phyloP scores from a whole-genome alignment of 2,113 vertebrate genomes.

The Choloepus hoffmanni region DNA sequence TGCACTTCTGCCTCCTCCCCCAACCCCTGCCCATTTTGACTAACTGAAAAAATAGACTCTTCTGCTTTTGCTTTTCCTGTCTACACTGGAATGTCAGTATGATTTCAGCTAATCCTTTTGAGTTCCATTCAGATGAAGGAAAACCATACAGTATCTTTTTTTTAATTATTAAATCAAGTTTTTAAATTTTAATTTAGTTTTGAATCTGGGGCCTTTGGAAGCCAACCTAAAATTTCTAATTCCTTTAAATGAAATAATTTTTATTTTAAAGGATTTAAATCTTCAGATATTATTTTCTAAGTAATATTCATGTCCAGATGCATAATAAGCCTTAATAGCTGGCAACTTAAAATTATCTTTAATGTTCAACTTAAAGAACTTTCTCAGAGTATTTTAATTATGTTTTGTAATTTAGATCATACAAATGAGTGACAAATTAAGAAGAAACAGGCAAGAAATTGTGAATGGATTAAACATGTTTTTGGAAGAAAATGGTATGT shows the following conservation, averaged over 20 bases:
- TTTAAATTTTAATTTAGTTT: slow-evolving; percentile 41
- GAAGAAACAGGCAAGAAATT: slow-evolving; percentile 67
- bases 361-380: slow-evolving; percentile 49
- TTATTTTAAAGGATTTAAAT: slow-evolving; percentile 34
- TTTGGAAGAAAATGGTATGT: slow-evolving; percentile 72
- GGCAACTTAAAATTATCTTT: not conserved
- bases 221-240: not conserved
- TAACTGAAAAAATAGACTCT: not conserved
- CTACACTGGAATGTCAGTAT: not conserved
- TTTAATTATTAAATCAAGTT: not conserved
- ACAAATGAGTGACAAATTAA: slow-evolving; percentile 66
- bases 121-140: not conserved
- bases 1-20: not conserved
- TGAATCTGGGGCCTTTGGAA: not conserved
- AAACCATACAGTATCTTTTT: not conserved
- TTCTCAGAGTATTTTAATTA: slow-evolving; percentile 46
- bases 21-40: no score
- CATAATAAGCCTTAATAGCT: not conserved
- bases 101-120: not conserved
- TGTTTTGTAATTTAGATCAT: slow-evolving; percentile 70
- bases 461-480: slow-evolving; percentile 59
- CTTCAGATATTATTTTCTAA: slow-evolving; percentile 43
- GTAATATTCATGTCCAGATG: not conserved
- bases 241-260: not conserved
- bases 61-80: slow-evolving; percentile 33